A percentile compares a stretch with the other conserved stretches of the same genome.
phyloP scores from a whole-genome alignment of 2,113 vertebrate species.

The Spilogale gracilis region DNA sequence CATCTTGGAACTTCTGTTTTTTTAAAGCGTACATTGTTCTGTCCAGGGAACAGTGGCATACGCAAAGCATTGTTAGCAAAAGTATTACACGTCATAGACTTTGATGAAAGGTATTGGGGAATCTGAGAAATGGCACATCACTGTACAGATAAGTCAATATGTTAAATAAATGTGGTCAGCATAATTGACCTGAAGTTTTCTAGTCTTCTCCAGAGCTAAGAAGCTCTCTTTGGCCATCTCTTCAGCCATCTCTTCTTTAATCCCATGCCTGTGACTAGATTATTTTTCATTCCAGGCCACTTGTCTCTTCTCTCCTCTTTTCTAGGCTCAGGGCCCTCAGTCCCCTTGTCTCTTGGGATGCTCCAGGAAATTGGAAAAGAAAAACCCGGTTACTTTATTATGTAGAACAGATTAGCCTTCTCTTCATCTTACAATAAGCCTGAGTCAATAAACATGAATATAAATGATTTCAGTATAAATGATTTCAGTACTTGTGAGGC shows the following conservation, averaged over 20 bases:
- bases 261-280: neutral
- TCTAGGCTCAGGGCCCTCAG: neutral
- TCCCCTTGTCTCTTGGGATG: neutral
- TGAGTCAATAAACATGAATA: neutral
- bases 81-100: neutral
- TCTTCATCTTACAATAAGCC: neutral
- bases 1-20: neutral
- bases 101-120: neutral
- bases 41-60: neutral
- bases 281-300: neutral
- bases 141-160: neutral
- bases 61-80: neutral
- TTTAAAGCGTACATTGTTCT: neutral
- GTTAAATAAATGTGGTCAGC: neutral
- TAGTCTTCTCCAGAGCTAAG: neutral
- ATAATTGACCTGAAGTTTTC: neutral
- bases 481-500: neutral
- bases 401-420: neutral
- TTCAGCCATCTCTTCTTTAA: neutral
- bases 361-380: conserved; percentile 15
- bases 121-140: neutral
- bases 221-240: neutral
- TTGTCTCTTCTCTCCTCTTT: neutral
- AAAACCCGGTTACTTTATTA: neutral
- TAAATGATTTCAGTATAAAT: neutral